Percentiles rank a stretch among this genome's conserved stretches.
Conservation (phyloP, 2,797 vertebrate genomes). For the Myiotriccus ornatus region DNA sequence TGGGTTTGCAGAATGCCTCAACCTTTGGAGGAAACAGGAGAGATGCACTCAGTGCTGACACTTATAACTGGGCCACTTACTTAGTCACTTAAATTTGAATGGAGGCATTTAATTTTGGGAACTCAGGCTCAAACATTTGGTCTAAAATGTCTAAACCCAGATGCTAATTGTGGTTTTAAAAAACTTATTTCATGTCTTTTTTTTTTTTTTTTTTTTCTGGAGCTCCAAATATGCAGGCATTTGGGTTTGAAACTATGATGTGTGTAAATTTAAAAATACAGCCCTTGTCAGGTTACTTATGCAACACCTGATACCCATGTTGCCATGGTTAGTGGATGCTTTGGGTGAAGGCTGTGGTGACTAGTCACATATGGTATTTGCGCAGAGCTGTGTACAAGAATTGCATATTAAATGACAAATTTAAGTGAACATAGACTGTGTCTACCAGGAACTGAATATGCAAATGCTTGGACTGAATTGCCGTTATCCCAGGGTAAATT, state of each 20-base stretch:
- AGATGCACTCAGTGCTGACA: neutral
- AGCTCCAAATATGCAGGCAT: neutral
- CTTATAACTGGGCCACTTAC: neutral
- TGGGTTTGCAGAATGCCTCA: neutral
- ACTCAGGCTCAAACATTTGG: neutral
- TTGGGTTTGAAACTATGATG: neutral
- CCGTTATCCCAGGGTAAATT: neutral
- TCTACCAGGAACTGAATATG: neutral
- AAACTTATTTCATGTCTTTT: neutral
- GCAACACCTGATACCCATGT: slow-evolving; percentile 65
- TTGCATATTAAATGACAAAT: slow-evolving; percentile 69
- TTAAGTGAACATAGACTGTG: neutral
- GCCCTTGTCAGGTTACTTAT: slow-evolving; percentile 37
- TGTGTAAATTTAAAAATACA: slow-evolving; percentile 46
- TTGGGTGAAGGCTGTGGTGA: slow-evolving; percentile 69
- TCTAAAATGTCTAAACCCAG: neutral
- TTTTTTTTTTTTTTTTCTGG: neutral
- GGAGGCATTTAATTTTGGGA: neutral
- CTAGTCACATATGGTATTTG: slow-evolving; percentile 69
- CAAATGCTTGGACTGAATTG: neutral
- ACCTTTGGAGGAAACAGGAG: neutral
- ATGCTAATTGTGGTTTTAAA: neutral
- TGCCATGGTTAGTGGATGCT: slow-evolving; percentile 71
- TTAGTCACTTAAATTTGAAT: neutral
- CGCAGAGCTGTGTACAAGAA: slow-evolving; percentile 46